These are phyloP conservation scores for Mastigias papua DNA, from an alignment of 30 jellyfish, hydroid and myxozoan species.

Conservation along the genomic window DNA sequence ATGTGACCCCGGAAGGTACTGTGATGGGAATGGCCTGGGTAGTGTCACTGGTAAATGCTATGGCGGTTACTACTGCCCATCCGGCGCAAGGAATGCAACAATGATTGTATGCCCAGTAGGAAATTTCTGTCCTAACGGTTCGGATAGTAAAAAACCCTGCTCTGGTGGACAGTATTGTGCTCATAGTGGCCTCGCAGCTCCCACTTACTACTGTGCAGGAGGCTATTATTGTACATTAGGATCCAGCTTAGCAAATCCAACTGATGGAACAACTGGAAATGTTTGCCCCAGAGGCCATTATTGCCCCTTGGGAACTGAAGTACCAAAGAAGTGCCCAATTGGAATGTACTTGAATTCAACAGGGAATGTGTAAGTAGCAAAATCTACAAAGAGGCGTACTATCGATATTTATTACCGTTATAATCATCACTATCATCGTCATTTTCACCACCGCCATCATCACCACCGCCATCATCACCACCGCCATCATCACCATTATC, in stretches of 20 bases:
- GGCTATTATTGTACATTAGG: conserved; percentile 90
- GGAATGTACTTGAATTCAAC: conserved; percentile 95
- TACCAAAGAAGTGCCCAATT: conserved; percentile 85
- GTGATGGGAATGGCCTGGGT: conserved; percentile 86
- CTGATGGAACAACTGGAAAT: conserved; percentile 91
- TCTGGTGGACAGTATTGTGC: conserved; percentile 93
- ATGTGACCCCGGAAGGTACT: conserved; percentile 93
- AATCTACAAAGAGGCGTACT: no score
- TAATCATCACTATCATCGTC: no score
- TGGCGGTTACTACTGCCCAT: conserved; percentile 97
- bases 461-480: no score
- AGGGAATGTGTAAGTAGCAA: conserved; percentile 84
- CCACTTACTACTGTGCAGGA: conserved; percentile 88
- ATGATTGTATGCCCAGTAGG: conserved; percentile 87
- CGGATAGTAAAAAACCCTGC: conserved; percentile 78
- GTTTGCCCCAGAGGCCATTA: conserved; percentile 90
- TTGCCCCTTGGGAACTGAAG: conserved; percentile 91
- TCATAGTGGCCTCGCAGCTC: conserved; percentile 77
- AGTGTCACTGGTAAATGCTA: conserved; percentile 78
- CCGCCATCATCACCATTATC: no score
- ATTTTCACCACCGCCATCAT: no score
- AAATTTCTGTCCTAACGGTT: conserved; percentile 91
- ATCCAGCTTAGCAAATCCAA: conserved; percentile 87
- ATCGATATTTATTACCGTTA: no score
- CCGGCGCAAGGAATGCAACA: conserved; percentile 88